Base-by-base conservation (phyloP, 2,797 vertebrate species). In the Molossus alvarezi region DNA sequence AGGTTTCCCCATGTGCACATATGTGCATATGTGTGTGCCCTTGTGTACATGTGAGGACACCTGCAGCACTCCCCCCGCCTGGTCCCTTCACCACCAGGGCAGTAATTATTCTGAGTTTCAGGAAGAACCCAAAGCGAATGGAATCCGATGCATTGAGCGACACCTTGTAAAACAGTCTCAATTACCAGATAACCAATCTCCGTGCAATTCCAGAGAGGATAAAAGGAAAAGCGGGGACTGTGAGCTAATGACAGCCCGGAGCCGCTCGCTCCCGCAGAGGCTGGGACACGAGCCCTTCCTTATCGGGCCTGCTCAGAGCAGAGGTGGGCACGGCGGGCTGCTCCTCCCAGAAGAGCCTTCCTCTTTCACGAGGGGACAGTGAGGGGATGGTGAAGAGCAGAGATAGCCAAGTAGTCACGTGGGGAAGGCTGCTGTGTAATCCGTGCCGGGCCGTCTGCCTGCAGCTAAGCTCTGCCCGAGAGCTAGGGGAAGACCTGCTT, bases 111-210 rank as follows among this genome's bases (percentile, higher is more conserved):
- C 75, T 51, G 71, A 69, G 55, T 51, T 14, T 51, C 67, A n/a
- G 48, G 29, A 72, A 55, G 62, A 45, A 55, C n/a, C 3, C 10
- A 79, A 65, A 73, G 82, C 91, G 53, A 87, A 93, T n/a, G 80
- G 77, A 75, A 81, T 25, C 80, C 65, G 21, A 1, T 79, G 91
- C 91, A 53, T n/a, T n/a, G 82, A 96, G 95, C 2, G 29, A 82
- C 72, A 82, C 94, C 81, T 90, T 90, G 93, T 94, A 86, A 93
- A 92, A 88, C 90, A 89, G 79, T 97, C 93, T 93, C 95, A 81
- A 62, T 96, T n/a, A 94, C 95, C 80, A 77, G 95, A 79, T 77
- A 89, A 87, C 92, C 95, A 84, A 60, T 93, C 96, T 93, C 89
- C 0, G 0, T 21, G 80, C 95, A 77, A 4, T 79, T 79, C 82